Conservation (phyloP, 2,113 vertebrate species). For the Regulus satrapa region DNA sequence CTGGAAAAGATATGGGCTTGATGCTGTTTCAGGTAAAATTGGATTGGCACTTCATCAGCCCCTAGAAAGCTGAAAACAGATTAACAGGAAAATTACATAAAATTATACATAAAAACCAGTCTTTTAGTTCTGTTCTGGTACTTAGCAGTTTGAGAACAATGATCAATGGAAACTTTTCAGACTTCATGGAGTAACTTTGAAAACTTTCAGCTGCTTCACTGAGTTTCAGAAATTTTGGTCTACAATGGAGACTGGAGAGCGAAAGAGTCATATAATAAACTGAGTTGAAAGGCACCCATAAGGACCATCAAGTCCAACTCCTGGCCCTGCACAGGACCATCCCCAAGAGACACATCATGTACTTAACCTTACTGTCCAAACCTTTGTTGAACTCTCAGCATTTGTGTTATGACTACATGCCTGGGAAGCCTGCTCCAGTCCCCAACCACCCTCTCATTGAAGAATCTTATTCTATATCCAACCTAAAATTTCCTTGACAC, state of each 20-base stretch:
- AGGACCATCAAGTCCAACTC: not conserved
- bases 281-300: not conserved
- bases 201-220: not conserved
- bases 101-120: not conserved
- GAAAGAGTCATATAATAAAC: not conserved
- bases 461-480: not conserved
- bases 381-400: not conserved
- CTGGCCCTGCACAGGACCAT: too few species aligned
- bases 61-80: not conserved
- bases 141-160: not conserved
- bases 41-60: not conserved
- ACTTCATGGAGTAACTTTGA: not conserved
- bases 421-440: not conserved
- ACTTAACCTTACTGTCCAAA: not conserved
- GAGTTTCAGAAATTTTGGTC: not conserved
- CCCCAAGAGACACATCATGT: too few species aligned
- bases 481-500: not conserved
- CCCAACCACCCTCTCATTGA: not conserved
- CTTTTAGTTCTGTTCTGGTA: not conserved
- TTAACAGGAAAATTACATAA: not conserved
- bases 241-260: not conserved
- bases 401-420: not conserved
- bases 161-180: not conserved
- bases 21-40: not conserved
- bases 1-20: not conserved